Percentiles rank a stretch among this genome's conserved stretches.
phyloP scores from a whole-genome alignment of 2,888 invertebrate species.

The Gymnoscelis rufifasciata region DNA sequence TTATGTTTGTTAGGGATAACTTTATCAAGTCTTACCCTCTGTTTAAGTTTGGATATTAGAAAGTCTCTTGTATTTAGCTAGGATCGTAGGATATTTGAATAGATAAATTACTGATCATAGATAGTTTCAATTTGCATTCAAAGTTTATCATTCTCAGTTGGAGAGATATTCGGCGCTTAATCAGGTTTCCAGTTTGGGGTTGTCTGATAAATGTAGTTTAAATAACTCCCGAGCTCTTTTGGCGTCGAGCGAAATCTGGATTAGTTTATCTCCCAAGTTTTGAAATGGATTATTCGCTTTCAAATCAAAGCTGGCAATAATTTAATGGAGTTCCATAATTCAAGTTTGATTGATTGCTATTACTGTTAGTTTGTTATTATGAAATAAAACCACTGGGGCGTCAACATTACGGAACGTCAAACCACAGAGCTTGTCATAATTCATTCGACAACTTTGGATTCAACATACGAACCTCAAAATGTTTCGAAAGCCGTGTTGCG shows the following conservation, averaged over 20 bases:
- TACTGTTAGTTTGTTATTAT: constrained; percentile 9
- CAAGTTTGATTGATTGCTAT: constrained; percentile 8
- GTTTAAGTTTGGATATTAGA: constrained; percentile 19
- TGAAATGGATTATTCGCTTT: neutral
- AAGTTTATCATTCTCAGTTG: constrained; percentile 15
- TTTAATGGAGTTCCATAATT: neutral
- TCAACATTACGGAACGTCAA: constrained; percentile 20
- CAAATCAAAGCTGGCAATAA: neutral
- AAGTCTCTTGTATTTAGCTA: constrained; percentile 23
- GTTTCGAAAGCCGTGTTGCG: constrained; percentile 23
- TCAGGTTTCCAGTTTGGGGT: constrained; percentile 9
- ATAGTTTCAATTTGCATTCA: constrained; percentile 17
- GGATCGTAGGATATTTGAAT: constrained; percentile 20
- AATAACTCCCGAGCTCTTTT: neutral
- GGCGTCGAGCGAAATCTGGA: neutral
- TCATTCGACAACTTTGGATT: constrained; percentile 17
- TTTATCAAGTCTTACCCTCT: constrained; percentile 24
- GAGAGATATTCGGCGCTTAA: constrained; percentile 4
- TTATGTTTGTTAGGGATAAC: constrained; percentile 31
- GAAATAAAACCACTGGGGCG: constrained; percentile 18
- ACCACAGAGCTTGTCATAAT: constrained; percentile 12
- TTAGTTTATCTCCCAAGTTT: neutral
- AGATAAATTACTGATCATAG: constrained; percentile 22
- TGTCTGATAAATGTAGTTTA: constrained; percentile 3
- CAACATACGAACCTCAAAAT: constrained; percentile 24